Conservation (phyloP, 2,113 vertebrate genomes). For the Oenanthe oenanthe region DNA sequence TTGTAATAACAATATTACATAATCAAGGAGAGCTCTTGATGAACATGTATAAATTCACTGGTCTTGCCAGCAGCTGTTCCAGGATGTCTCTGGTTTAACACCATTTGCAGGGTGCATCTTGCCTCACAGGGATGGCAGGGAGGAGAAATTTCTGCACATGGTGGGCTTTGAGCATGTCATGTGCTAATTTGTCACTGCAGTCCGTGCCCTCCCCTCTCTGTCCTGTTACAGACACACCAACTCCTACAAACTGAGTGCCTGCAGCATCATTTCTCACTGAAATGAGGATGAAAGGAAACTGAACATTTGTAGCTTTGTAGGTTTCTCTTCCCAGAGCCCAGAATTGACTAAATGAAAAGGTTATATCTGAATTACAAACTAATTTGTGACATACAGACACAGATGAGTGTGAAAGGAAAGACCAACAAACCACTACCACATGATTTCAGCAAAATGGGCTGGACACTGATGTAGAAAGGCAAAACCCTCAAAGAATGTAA, state of each 20-base stretch:
- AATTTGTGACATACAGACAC: background rate
- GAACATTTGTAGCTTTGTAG: background rate
- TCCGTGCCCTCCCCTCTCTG: background rate
- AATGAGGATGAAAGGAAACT: background rate
- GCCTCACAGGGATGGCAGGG: background rate
- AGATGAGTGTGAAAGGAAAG: background rate
- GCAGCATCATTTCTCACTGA: background rate
- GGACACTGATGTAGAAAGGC: background rate
- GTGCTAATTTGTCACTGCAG: background rate
- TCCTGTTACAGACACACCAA: background rate
- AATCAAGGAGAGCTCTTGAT: background rate
- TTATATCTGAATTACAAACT: background rate
- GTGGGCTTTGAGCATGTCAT: background rate
- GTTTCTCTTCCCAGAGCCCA: background rate
- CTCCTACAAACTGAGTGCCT: background rate
- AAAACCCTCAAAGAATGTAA: conserved; percentile 16
- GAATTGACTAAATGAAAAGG: background rate
- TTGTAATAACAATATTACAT: no score
- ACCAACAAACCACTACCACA: background rate
- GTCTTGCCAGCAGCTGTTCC: background rate
- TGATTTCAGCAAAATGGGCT: background rate
- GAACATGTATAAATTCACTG: background rate
- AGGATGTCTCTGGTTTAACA: background rate
- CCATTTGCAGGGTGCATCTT: background rate
- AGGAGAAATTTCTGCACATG: background rate